Evolutionary conservation across 2,888 invertebrate species (phyloP), one percentile per base, ranked within the genome.

Genomic region (Xanthia togata): DNA sequence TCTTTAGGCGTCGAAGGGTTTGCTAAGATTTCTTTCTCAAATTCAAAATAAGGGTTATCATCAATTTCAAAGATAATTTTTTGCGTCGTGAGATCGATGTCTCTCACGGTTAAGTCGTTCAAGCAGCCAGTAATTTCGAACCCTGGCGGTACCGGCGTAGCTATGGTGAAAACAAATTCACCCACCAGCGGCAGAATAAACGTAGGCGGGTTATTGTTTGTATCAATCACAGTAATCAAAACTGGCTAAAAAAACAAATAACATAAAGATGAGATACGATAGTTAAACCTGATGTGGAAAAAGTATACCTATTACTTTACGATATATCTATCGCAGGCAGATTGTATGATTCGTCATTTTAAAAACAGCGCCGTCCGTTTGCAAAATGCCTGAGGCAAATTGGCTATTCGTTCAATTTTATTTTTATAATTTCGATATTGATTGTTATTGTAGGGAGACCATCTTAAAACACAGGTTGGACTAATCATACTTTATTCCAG

Each of bases 41-140:
- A 94, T 90, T 94, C 93, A 79, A 97, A 94, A 79, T 93, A 91
- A 11, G 91, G 89, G 73, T 95, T 96, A 14, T 93, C 93, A 75
- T 94, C 91, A 11, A 96, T 92, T 20, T 81, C 79, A 70, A 96
- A 96, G 31, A 92, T 90, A 53, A 97, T 95, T 85, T 89, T 90
- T 38, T 90, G 82, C 0, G 96, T 97, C 0, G 97, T 96, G 17
- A 97, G 94, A 89, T 97, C 97, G 41, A 97, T 93, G 88, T 97
- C 97, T 84, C 94, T 91, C 0, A 94, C 97, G 65, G 88, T 90
- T 20, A 97, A 94, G 47, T 92, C 90, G 62, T 95, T 93, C n/a
- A 94, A 90, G 70, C 95, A 94, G 20, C 94, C 91, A 1, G 97
- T 95, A 44, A 97, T 89, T 26, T 93, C 87, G 76, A 91, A 94